Conservation (phyloP, 2,113 vertebrate genomes). For the Lagopus leucura region DNA sequence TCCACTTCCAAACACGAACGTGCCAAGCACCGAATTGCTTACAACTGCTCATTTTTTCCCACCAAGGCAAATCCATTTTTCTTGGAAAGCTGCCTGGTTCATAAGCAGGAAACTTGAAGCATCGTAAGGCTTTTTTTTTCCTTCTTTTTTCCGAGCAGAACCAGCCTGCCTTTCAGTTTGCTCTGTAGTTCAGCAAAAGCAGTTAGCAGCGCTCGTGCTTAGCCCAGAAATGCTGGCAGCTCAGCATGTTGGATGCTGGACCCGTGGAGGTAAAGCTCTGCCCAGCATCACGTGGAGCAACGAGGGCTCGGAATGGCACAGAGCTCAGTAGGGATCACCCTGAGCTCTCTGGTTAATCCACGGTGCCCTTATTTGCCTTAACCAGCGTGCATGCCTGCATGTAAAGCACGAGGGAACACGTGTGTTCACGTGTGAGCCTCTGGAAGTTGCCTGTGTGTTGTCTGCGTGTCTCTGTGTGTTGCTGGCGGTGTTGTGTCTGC, state of each 20-base stretch:
- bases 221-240: not conserved
- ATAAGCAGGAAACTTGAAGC: not conserved
- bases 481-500: not conserved
- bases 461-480: not conserved
- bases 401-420: not conserved
- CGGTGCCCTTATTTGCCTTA: not conserved
- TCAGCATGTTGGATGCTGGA: not conserved
- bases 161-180: not conserved
- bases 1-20: not conserved
- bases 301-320: not conserved
- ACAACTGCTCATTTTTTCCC: slow-evolving; percentile 1
- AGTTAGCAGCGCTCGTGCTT: not conserved
- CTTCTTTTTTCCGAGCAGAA: not conserved
- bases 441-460: not conserved
- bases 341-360: not conserved
- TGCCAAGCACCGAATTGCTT: not conserved
- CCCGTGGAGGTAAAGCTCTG: not conserved
- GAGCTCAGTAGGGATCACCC: not conserved
- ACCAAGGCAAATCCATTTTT: not conserved
- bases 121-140: not conserved
- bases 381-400: not conserved
- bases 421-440: not conserved
- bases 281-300: not conserved
- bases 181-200: not conserved
- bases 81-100: slow-evolving; percentile 26